phyloP scores from a whole-genome alignment of 2,797 vertebrate genomes.

The Alfaro cultratus region DNA sequence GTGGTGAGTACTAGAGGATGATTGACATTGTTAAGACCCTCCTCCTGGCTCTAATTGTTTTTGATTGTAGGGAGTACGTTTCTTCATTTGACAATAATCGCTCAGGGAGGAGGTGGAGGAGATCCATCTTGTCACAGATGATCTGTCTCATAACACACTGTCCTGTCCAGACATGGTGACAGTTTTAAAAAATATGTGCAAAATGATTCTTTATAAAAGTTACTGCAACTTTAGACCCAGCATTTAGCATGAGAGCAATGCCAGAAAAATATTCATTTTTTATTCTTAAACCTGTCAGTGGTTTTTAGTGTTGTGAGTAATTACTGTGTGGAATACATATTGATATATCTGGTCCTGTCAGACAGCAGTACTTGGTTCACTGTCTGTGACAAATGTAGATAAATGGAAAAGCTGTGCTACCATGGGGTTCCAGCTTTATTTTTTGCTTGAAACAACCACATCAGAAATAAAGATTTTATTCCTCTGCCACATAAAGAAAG shows the following conservation, averaged over 20 bases:
- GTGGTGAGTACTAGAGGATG: too few species aligned
- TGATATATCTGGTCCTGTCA: slow-evolving; percentile 10
- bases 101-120: too few species aligned
- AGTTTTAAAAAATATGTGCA: too few species aligned
- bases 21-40: too few species aligned
- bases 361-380: slow-evolving; percentile 10
- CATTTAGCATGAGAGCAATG: neutral
- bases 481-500: slow-evolving; percentile 28
- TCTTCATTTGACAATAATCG: too few species aligned
- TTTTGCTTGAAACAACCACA: slow-evolving; percentile 43
- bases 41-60: too few species aligned
- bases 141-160: too few species aligned
- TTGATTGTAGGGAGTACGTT: too few species aligned
- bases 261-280: neutral
- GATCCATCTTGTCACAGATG: too few species aligned
- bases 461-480: slow-evolving; percentile 52
- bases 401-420: slow-evolving; percentile 35
- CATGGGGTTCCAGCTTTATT: slow-evolving; percentile 32
- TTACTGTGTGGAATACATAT: neutral
- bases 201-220: too few species aligned
- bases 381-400: slow-evolving; percentile 42
- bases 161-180: too few species aligned
- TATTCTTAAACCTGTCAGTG: neutral
- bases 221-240: neutral
- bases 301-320: neutral